Evolutionary conservation across 2,797 vertebrate genomes (phyloP).

Genomic region (Xiphorhynchus erythropygius): DNA sequence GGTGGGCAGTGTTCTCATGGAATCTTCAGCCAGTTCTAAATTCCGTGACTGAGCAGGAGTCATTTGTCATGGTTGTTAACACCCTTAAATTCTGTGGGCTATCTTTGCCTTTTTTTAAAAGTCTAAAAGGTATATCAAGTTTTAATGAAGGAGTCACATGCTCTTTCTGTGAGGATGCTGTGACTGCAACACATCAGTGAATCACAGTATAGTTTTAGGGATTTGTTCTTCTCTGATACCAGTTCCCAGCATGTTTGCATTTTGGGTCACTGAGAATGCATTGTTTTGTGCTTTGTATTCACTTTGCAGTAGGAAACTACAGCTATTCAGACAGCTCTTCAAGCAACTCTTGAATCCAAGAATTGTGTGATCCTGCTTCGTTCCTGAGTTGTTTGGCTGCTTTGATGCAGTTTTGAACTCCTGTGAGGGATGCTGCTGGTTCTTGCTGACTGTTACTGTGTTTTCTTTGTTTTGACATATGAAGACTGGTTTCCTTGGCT

Average conservation of each 20-base stretch:
- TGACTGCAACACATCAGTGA: not conserved
- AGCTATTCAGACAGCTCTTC: not conserved
- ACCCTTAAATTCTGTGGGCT: not conserved
- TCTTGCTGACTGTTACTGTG: not conserved
- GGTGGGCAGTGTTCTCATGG: not conserved
- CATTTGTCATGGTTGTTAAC: not conserved
- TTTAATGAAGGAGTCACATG: not conserved
- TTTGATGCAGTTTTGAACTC: not conserved
- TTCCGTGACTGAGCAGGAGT: not conserved
- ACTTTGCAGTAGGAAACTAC: not conserved
- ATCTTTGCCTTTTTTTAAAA: not conserved
- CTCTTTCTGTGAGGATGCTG: not conserved
- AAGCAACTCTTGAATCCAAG: not conserved
- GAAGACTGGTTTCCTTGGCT: not conserved
- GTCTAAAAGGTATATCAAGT: not conserved
- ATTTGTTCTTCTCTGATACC: not conserved
- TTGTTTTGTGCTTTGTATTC: not conserved
- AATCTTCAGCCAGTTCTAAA: not conserved
- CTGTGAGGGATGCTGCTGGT: not conserved
- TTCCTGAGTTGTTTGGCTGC: not conserved
- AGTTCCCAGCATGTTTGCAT: not conserved
- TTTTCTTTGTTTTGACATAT: not conserved
- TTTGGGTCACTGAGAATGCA: not conserved
- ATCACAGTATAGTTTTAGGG: not conserved
- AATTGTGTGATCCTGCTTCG: not conserved